phyloP scores from a whole-genome alignment of 2,888 invertebrate species.

The Esperia sulphurella region DNA sequence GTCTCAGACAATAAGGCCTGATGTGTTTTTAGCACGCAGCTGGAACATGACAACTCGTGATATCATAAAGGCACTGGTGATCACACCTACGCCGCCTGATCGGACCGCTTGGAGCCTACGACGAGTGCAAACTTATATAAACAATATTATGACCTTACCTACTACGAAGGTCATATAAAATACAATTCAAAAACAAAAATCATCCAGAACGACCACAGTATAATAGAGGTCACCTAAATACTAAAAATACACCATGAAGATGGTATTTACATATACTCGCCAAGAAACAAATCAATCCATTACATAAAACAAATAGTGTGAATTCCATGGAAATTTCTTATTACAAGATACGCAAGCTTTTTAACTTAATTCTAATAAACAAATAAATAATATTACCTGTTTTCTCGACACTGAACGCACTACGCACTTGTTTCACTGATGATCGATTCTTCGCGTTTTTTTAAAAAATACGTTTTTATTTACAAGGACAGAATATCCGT shows the following conservation, averaged over 20 bases:
- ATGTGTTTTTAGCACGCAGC: too few relatives aligned
- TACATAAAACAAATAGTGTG: conserved; percentile 14
- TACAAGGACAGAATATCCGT: conserved; percentile 30
- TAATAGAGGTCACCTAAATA: conserved; percentile 12
- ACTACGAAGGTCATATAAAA: conserved; percentile 50
- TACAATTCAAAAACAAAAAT: conserved; percentile 21
- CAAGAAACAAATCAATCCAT: conserved; percentile 10
- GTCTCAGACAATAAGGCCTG: too few relatives aligned
- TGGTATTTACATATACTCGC: conserved; percentile 18
- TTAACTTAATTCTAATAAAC: background rate
- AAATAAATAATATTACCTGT: conserved; percentile 1
- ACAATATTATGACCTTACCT: conserved; percentile 60
- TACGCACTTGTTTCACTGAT: conserved; percentile 8
- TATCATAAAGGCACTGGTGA: conserved; percentile 26
- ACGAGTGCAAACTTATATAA: conserved; percentile 49
- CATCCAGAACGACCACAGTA: conserved; percentile 16
- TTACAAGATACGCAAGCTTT: background rate
- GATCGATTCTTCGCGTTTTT: conserved; percentile 18
- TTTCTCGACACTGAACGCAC: background rate
- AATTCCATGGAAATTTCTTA: background rate
- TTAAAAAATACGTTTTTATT: conserved; percentile 37
- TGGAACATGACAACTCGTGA: too few relatives aligned
- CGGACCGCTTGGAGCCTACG: conserved; percentile 33
- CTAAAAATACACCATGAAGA: conserved; percentile 23
- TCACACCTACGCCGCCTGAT: conserved; percentile 34